A percentile compares a stretch with the other conserved stretches of the same genome.
Evolutionary conservation across 2,797 vertebrate genomes (phyloP).

Genomic region (Protonibea diacanthus): DNA sequence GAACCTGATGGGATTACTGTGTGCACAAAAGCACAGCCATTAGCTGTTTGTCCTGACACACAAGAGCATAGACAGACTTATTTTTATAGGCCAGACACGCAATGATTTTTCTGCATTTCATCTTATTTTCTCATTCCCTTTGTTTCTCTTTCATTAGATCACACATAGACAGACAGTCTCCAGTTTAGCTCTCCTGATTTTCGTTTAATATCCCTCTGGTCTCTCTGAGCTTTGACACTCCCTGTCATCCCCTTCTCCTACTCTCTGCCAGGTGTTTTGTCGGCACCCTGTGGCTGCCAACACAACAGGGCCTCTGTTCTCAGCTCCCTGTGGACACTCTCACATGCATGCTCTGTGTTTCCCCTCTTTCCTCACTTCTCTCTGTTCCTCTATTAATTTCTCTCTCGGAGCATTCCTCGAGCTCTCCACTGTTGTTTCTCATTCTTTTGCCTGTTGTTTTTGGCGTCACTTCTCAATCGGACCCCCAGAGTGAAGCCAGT

Average conservation of each 20-base stretch:
- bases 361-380: constrained; percentile 2
- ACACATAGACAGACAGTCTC: background rate
- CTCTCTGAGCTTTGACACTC: constrained; percentile 30
- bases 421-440: constrained; percentile 66
- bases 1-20: constrained; percentile 33
- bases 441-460: constrained; percentile 77
- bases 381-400: constrained; percentile 44
- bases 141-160: constrained; percentile 9
- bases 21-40: constrained; percentile 7
- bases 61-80: background rate
- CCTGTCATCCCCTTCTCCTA: constrained; percentile 28
- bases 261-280: constrained; percentile 61
- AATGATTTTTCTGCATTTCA: background rate
- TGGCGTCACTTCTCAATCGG: constrained; percentile 53
- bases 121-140: constrained; percentile 11
- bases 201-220: constrained; percentile 1
- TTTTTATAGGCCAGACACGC: background rate
- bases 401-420: constrained; percentile 41
- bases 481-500: constrained; percentile 59
- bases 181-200: background rate
- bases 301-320: constrained; percentile 68
- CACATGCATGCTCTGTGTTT: constrained; percentile 17
- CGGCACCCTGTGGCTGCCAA: constrained; percentile 35
- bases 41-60: constrained; percentile 19
- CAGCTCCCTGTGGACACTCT: constrained; percentile 50